These are phyloP conservation scores for Chaetorhynchus papuensis DNA, from an alignment of 2,113 vertebrate genomes.

Conservation along the genomic window DNA sequence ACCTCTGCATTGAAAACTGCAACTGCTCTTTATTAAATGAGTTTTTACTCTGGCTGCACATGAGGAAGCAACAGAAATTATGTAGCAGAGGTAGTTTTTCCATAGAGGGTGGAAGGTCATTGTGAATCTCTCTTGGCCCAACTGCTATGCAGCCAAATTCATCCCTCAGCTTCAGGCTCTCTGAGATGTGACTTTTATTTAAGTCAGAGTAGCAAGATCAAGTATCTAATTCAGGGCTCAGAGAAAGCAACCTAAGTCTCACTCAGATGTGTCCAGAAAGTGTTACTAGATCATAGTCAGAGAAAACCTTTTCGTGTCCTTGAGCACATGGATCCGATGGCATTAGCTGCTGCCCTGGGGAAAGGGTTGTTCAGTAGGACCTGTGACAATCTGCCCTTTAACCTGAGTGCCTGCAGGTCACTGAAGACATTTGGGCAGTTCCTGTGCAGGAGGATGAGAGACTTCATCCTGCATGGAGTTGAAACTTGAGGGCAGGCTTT, in stretches of 20 bases:
- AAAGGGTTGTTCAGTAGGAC: neutral
- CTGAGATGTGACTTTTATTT: neutral
- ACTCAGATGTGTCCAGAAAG: neutral
- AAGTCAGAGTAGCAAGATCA: neutral
- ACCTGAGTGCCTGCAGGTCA: neutral
- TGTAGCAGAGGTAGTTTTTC: neutral
- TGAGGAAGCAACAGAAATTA: neutral
- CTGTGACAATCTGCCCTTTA: neutral
- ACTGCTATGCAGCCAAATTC: neutral
- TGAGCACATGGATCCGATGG: neutral
- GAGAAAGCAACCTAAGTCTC: neutral
- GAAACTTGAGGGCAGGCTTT: neutral
- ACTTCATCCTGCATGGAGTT: rapidly evolving
- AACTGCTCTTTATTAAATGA: neutral
- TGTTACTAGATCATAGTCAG: neutral
- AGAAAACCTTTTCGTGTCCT: neutral
- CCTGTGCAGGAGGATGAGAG: neutral
- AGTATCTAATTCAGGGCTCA: neutral
- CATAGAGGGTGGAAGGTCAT: neutral
- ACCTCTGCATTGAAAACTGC: neutral
- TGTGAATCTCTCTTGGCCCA: neutral
- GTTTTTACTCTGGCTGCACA: neutral
- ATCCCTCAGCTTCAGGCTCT: neutral
- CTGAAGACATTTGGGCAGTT: neutral
- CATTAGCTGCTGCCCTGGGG: neutral